Conservation (phyloP, 2,888 invertebrate species). For the Drosophila birchii region DNA sequence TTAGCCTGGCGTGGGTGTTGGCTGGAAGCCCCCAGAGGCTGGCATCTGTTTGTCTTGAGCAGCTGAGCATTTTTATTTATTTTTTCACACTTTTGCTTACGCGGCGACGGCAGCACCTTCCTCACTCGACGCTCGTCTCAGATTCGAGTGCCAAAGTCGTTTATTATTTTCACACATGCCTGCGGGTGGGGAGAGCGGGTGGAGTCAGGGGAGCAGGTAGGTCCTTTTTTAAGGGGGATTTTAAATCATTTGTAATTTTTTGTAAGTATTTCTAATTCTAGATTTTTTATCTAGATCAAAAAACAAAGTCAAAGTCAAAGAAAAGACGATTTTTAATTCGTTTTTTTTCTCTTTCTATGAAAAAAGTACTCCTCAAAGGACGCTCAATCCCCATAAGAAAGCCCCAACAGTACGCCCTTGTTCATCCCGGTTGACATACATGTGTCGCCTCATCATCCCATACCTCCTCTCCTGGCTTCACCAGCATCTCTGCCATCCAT, state of each 20-base stretch:
- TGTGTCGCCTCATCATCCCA: conserved; percentile 21
- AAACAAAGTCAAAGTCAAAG: background rate
- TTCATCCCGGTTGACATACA: background rate
- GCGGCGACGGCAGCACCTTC: conserved; percentile 26
- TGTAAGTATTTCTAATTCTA: no score
- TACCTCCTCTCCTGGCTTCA: background rate
- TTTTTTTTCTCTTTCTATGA: background rate
- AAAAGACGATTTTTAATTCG: no score
- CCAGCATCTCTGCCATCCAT: background rate
- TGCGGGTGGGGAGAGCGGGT: background rate
- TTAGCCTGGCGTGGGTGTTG: conserved; percentile 25
- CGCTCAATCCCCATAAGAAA: background rate
- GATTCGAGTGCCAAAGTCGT: conserved; percentile 71
- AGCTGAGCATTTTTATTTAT: conserved; percentile 70
- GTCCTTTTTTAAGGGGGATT: background rate
- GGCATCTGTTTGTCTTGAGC: conserved; percentile 70
- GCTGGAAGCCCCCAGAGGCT: conserved; percentile 38
- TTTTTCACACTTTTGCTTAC: conserved; percentile 75
- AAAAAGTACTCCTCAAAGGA: background rate
- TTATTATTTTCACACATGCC: conserved; percentile 71
- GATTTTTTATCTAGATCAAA: background rate
- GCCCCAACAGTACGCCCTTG: background rate
- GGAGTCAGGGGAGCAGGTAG: background rate
- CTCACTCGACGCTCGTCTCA: conserved; percentile 15
- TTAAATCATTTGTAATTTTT: background rate